Percentiles rank a stretch among this genome's conserved stretches.
phyloP scores from a whole-genome alignment of 2,888 invertebrate genomes.

The Drosophila meridionalis region DNA sequence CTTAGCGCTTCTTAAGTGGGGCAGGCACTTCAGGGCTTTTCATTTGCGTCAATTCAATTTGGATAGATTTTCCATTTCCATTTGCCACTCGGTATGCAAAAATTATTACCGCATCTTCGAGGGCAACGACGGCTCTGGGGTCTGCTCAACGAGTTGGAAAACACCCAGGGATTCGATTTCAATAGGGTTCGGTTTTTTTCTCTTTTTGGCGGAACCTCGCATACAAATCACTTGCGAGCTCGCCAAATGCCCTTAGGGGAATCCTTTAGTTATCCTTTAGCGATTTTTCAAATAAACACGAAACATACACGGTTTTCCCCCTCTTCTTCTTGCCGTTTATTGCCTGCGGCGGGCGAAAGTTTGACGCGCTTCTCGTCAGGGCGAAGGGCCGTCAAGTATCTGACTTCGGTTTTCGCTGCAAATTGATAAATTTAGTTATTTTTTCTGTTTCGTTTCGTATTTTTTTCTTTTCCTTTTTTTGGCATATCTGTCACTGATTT shows the following conservation, averaged over 20 bases:
- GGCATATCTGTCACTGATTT: conserved; percentile 58
- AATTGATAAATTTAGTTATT: conserved; percentile 43
- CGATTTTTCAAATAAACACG: conserved; percentile 79
- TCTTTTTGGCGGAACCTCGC: conserved; percentile 25
- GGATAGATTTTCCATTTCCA: conserved; percentile 58
- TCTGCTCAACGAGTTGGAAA: conserved; percentile 81
- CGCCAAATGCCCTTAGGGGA: conserved; percentile 78
- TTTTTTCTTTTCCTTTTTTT: conserved; percentile 3
- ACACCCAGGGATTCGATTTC: conserved; percentile 65
- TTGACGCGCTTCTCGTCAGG: conserved; percentile 61
- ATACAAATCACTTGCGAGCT: conserved; percentile 82
- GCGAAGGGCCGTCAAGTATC: conserved; percentile 65
- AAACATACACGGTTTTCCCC: conserved; percentile 43
- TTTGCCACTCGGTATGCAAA: conserved; percentile 73
- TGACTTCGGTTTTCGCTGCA: conserved; percentile 52
- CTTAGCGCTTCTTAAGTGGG: conserved; percentile 51
- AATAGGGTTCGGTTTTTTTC: conserved; percentile 3
- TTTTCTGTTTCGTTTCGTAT: not conserved
- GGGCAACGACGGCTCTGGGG: conserved; percentile 27
- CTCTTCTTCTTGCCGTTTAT: conserved; percentile 23
- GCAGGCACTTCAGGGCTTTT: conserved; percentile 48
- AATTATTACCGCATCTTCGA: conserved; percentile 73
- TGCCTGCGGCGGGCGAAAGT: conserved; percentile 56
- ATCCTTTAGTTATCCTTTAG: conserved; percentile 80
- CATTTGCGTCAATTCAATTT: conserved; percentile 79